Base-by-base conservation (phyloP, 2,797 vertebrate species). In the Myotis daubentonii region DNA sequence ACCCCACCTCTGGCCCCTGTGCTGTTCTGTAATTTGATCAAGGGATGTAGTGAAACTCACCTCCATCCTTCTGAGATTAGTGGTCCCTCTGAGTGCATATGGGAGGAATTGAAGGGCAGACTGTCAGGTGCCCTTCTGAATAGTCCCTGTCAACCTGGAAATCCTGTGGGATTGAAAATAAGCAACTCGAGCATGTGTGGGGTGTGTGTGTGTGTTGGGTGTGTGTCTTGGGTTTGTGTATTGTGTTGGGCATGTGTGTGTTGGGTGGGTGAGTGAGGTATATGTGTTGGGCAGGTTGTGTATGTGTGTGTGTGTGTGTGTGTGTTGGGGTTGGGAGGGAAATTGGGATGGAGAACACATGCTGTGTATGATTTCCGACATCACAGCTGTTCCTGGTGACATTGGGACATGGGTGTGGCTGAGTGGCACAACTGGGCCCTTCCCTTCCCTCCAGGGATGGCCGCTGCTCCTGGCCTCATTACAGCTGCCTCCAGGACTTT, bases 351-450 rank as follows among this genome's bases (percentile, higher is more conserved):
- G 44, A 30, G 1, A 7, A 2, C 9, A 6, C 1, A 0, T 4
- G 20, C 38, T 33, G 6, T 19, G 3, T 17, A 1, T 2, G 3
- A 3, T 79, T 44, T 8, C 25, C 0, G 7, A 60, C 4, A 2
- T 15, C 10, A 25, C 1, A 41, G 76, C n/a, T 28, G 2, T 15
- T 60, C 57, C 4, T 6, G 33, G 65, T 8, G 23, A 16, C 15
- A 9, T 12, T 41, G 85, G 47, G 55, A 1, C 5, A 0, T 22
- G 1, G 19, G 6, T 25, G 11, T 6, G 0, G 2, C n/a, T 0
- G 0, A 38, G 15, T 1, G 5, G n/a, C 47, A 33, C 5, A 2
- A 1, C 49, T 2, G 20, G 36, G 60, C 23, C 60, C 25, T 38
- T 19, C 28, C 76, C 17, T 3, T 25, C 79, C 38, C 8, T 22